Evolutionary conservation across 2,888 invertebrate genomes (phyloP), one percentile per base, ranked within the genome.

Genomic region (Sepiola atlantica): DNA sequence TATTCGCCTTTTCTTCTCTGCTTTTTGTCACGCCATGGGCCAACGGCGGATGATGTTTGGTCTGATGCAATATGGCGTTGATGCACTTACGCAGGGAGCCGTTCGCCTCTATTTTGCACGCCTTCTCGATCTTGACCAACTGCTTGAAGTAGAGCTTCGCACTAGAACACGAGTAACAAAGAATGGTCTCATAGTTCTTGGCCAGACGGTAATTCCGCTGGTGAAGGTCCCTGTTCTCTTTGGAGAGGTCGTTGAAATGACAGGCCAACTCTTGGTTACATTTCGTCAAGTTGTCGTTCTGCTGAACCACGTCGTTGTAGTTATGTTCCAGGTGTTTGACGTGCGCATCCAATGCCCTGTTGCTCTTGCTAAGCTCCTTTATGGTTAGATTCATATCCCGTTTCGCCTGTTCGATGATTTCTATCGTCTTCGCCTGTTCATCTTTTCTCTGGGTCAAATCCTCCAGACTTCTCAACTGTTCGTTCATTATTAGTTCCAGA

Each of bases 141-240:
- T 92, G 45, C 28, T 92, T 92, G 55, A 92, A 92, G 77, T 45
- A 92, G 28, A 45, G 92, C 35, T 92, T 45, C 45, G 92, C 55
- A n/a, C 18, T 54, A 14, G 54, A 18, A 54, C n/a, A 55, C 32
- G 45, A 92, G 55, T 92, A 55, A n/a, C 45, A 45, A 16, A 55
- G 55, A 54, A 92, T 55, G 1, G 77, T 77, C 32, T 77, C 77
- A 12, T 77, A 77, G 77, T 77, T 77, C 28, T 92, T 35, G 54
- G 92, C 55, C 45, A 92, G 28, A 28, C 92, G n/a, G 18, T 92
- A 20, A n/a, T 92, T 92, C 3, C 92, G n/a, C 45, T 92, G 92
- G 16, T 92, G 21, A 6, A 92, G 54, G 20, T 92, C 55, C n/a
- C 45, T 92, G 28, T 55, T 54, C n/a, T 54, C 55, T 32, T 92